phyloP scores from a whole-genome alignment of 2,797 vertebrate species.

The Antrozous pallidus region DNA sequence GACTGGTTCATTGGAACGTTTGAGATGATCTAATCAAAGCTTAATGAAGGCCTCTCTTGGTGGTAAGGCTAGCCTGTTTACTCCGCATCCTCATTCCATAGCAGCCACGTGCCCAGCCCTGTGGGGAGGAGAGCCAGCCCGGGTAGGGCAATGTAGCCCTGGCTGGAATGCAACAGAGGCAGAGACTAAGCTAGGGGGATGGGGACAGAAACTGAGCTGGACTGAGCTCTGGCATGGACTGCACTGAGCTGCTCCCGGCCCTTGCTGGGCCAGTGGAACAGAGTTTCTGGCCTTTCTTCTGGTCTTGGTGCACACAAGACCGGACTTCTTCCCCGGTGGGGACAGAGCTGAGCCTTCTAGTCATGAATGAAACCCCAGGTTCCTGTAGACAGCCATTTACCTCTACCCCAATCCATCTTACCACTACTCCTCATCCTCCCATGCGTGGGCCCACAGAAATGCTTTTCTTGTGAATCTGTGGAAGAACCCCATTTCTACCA shows the following conservation, averaged over 20 bases:
- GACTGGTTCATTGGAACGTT: background rate
- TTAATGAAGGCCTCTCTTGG: background rate
- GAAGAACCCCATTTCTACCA: background rate
- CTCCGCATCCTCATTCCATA: background rate
- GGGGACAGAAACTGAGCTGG: background rate
- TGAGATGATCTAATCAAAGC: background rate
- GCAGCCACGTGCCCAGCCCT: background rate
- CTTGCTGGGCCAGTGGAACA: background rate
- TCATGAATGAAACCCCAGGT: background rate
- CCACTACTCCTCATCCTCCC: background rate
- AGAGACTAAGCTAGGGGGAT: background rate
- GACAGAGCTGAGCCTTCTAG: background rate
- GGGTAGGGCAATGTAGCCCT: fast-evolving
- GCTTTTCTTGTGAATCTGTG: background rate
- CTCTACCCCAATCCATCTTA: background rate
- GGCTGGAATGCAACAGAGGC: background rate
- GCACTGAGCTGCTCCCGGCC: background rate
- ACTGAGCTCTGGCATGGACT: background rate
- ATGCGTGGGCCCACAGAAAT: background rate
- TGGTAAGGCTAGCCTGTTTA: background rate
- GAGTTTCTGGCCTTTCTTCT: background rate
- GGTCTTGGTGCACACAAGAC: background rate
- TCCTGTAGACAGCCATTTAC: background rate
- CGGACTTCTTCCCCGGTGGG: background rate
- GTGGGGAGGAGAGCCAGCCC: too few species aligned